Evolutionary conservation across 2,797 vertebrate genomes (phyloP), one percentile per base, ranked within the genome.

Genomic region (Helarctos malayanus): DNA sequence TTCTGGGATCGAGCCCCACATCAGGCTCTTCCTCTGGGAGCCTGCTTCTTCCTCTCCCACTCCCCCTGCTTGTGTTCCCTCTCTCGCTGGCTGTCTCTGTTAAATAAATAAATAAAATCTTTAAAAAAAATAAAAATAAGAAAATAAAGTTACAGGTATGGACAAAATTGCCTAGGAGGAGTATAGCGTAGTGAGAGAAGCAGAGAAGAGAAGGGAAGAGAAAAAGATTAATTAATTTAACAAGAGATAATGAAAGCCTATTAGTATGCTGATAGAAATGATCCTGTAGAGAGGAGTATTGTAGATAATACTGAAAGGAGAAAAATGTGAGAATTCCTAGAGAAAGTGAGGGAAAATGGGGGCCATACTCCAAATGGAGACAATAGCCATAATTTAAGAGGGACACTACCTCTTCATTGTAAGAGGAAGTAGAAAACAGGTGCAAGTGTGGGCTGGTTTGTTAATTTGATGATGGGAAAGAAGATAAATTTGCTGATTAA

Each of bases 361-460:
- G 12, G 7, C 29, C 21, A 27, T 29, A 21, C 7, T 29, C n/a
- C 56, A 85, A 27, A 71, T 9, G 68, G 25, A 68, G 15, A 92
- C 21, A 71, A 76, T 2, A 54, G 27, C 29, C 49, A 35, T 59
- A 2, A 5, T 3, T 11, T 4, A 29, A 83, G 68, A 29, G 38
- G 29, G 47, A 27, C 2, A 16, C 19, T 1, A 2, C 18, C 7
- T 59, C 18, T 11, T 65, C 11, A 27, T 52, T 73, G 21, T 2
- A 49, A 16, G 10, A 29, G 41, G 76, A 45, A 8, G 15, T 23
- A 45, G n/a, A 65, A 87, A 96, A 80, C 41, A 27, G 32, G 7
- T 25, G 11, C 27, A 29, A 10, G 0, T 0, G 5, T 0, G n/a
- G 7, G 5, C 5, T 25, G 7, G 2, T 68, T 82, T 54, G 6